Conservation (phyloP, 2,113 vertebrate genomes). For the Ardeotis arabs region DNA sequence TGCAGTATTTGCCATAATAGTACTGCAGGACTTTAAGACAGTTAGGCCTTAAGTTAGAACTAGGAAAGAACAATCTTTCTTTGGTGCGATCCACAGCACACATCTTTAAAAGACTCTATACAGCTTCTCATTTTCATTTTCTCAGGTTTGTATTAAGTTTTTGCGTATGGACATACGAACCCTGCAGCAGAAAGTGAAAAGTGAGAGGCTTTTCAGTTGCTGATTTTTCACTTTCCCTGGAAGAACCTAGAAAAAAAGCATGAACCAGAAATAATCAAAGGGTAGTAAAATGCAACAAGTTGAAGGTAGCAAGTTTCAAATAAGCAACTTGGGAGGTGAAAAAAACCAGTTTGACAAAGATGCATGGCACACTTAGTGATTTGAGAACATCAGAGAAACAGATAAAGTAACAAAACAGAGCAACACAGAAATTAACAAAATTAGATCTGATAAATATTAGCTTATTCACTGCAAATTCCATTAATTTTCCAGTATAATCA, state of each 20-base stretch:
- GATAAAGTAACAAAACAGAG: background rate
- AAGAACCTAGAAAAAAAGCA: background rate
- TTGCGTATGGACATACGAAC: background rate
- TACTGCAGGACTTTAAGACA: background rate
- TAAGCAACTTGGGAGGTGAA: background rate
- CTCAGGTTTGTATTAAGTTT: background rate
- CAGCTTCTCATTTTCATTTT: background rate
- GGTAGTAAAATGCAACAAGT: background rate
- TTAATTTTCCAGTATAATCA: conserved; percentile 28
- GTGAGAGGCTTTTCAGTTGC: background rate
- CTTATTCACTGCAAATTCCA: background rate
- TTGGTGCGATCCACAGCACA: background rate
- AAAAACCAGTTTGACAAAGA: background rate
- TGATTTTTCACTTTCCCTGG: background rate
- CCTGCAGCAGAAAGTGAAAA: background rate
- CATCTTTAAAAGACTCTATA: background rate
- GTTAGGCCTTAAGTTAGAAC: background rate
- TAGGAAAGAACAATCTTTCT: background rate
- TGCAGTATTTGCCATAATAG: background rate
- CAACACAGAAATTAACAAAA: background rate
- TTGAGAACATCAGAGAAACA: background rate
- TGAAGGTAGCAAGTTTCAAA: background rate
- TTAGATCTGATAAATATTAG: background rate
- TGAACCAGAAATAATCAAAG: background rate
- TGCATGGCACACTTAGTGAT: background rate